Evolutionary conservation across 2,797 vertebrate genomes (phyloP), one percentile per base, ranked within the genome.

Genomic region (Coregonus ussuriensis): DNA sequence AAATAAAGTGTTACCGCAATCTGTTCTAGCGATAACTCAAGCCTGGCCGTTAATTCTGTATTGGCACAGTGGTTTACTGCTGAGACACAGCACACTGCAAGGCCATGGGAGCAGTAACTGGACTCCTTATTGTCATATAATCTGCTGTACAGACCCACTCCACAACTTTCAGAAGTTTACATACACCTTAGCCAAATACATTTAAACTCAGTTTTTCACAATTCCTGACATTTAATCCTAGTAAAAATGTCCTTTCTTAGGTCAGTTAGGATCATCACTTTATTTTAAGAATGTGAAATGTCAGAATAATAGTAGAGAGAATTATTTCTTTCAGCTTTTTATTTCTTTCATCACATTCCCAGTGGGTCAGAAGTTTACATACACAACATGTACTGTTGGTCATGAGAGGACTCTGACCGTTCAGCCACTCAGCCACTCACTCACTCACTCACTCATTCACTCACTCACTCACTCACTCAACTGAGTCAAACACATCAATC

Each of bases 401-500:
- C 81, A 72, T 5, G 52, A 9, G 6, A 88, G 63, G 3, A 3
- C 81, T 83, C 72, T 9, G 11, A 87, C 74, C 79, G 1, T 13
- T 62, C 6, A 21, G n/a, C 21, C n/a, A 21, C n/a, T 11, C 2
- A 62, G 18, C 21, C 56, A 62, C n/a, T 82, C 80, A 76, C 74
- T 41, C 37, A 41, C 37, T 41, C 37, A 35, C 35, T 35, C 35
- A 37, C 35, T 37, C 35, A 37, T 5, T 37, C 37, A 37, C 35
- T 41, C 37, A 37, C 35, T 37, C 35, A 81, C 79, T 88, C 79
- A 81, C 41, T 11, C 2, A 47, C 11, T n/a, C 71, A 0, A 73
- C 80, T 82, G 75, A 79, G 80, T 80, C 82, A 81, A 70, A 77
- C 76, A 86, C 82, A 90, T 63, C 75, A 79, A n/a, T 59, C 6